phyloP scores from a whole-genome alignment of 2,797 vertebrate genomes.

The Takifugu rubripes region DNA sequence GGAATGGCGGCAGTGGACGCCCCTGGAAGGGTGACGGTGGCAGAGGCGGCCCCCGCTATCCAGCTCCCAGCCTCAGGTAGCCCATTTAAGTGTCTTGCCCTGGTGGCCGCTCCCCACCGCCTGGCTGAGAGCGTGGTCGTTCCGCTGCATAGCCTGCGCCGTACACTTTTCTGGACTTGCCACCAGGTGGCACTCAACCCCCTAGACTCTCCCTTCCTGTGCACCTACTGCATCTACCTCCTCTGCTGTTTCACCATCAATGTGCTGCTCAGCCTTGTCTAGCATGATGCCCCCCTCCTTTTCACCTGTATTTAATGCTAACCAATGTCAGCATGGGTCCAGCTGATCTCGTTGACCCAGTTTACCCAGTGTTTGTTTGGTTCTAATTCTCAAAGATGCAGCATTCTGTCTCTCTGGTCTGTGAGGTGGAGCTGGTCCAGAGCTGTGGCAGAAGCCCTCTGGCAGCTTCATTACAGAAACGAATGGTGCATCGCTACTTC shows the following conservation, averaged over 20 bases:
- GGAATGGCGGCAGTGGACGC: conserved; percentile 76
- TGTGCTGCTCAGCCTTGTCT: conserved; percentile 74
- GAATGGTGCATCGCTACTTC: conserved; percentile 53
- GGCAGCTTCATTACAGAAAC: conserved; percentile 13
- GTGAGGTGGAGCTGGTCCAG: conserved; percentile 21
- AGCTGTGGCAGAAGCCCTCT: conserved; percentile 5
- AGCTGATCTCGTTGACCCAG: conserved; percentile 19
- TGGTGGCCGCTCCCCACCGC: conserved; percentile 60
- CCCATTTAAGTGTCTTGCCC: conserved; percentile 84
- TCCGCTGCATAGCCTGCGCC: conserved; percentile 77
- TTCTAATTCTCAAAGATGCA: conserved; percentile 45
- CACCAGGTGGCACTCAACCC: conserved; percentile 87
- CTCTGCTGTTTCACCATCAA: conserved; percentile 79
- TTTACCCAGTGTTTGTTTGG: neutral
- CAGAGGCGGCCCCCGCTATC: conserved; percentile 62
- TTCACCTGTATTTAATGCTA: too few species aligned
- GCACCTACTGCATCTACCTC: conserved; percentile 79
- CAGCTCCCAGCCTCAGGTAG: conserved; percentile 92
- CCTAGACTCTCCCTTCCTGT: conserved; percentile 90
- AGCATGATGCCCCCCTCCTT: conserved; percentile 56
- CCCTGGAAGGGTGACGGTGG: conserved; percentile 64
- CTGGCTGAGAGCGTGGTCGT: conserved; percentile 74
- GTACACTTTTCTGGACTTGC: conserved; percentile 83
- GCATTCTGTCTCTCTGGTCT: conserved; percentile 24
- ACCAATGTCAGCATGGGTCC: conserved; percentile 30